Base-by-base conservation (phyloP, 2,797 vertebrate genomes). In the Botia almorhae region DNA sequence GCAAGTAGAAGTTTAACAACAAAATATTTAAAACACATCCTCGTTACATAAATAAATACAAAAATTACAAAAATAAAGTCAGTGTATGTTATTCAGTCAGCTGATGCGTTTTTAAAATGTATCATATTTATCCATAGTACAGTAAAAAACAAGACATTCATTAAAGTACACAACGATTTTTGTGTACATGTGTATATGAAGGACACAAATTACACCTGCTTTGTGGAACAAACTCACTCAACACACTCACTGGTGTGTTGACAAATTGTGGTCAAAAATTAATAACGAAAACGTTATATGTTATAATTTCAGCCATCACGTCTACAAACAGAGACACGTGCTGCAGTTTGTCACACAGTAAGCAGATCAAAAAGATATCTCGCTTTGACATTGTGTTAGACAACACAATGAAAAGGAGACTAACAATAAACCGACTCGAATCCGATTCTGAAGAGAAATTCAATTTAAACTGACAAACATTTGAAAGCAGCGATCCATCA, bases 391-490 rank as follows among this genome's bases (percentile, higher is more conserved):
- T 55, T 71, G 53, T 71, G 77, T 79, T 72, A 65, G 65, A 80
- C 73, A 51, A 67, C 80, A 74, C 69, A 63, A 74, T 84, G 69
- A 82, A 84, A 77, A 82, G 80, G 23, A 84, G 84, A 56, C 74
- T 83, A 77, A 87, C 81, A 82, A 84, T 81, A 74, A 77, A 84
- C 16, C 67, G 71, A 74, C 71, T 80, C 80, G 79, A 29, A 61
- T 21, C 68, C 72, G 64, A 12, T 58, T 51, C 26, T 51, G 68
- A 56, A 82, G 78, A 78, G 81, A 58, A 84, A 83, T 85, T 83
- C 74, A 86, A 85, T 88, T 86, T 87, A 68, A 85, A 75, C 51
- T 82, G 83, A 87, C 85, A 87, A 87, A 85, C 82, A 83, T 85
- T 71, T 81, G 71, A 80, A 83, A 80, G 69, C 72, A 83, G 80